Evolutionary conservation across 2,797 vertebrate genomes (phyloP).

Genomic region (Labroides dimidiatus): DNA sequence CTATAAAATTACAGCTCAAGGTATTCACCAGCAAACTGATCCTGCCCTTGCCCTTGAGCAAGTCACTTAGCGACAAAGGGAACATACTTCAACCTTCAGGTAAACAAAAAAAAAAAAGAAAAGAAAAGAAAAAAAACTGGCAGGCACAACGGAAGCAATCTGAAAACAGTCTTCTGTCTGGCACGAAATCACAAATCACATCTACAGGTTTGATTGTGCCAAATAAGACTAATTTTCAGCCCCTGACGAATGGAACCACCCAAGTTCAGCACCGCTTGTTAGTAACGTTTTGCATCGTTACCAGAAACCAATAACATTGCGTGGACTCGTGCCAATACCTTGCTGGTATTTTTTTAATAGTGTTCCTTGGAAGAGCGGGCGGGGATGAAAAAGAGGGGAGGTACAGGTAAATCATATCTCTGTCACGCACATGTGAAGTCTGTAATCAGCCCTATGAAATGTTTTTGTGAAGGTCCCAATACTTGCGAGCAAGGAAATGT

Average conservation of each 20-base stretch:
- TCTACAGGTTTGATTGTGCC: constrained; percentile 50
- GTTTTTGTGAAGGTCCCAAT: too few relatives aligned
- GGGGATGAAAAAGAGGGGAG: constrained; percentile 8
- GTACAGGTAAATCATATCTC: constrained; percentile 15
- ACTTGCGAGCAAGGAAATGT: too few relatives aligned
- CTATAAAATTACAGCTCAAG: neutral
- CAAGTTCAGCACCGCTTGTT: constrained; percentile 35
- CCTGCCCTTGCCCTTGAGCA: constrained; percentile 2
- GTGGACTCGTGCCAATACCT: constrained; percentile 27
- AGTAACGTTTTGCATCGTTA: constrained; percentile 28
- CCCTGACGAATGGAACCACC: constrained; percentile 9
- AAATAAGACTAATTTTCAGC: constrained; percentile 40
- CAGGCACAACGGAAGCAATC: constrained; percentile 48
- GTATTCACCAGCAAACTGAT: neutral
- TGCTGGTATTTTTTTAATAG: constrained; percentile 4
- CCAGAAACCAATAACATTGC: constrained; percentile 1
- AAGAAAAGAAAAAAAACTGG: too few relatives aligned
- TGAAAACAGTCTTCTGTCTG: constrained; percentile 36
- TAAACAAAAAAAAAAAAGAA: too few relatives aligned
- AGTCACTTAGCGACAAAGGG: constrained; percentile 16
- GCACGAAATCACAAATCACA: constrained; percentile 42
- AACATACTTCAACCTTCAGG: neutral
- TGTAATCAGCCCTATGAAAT: neutral
- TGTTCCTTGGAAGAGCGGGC: constrained; percentile 29
- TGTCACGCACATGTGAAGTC: constrained; percentile 49